Evolutionary conservation across 2,888 invertebrate genomes (phyloP).

Genomic region (Torymus tubicola): DNA sequence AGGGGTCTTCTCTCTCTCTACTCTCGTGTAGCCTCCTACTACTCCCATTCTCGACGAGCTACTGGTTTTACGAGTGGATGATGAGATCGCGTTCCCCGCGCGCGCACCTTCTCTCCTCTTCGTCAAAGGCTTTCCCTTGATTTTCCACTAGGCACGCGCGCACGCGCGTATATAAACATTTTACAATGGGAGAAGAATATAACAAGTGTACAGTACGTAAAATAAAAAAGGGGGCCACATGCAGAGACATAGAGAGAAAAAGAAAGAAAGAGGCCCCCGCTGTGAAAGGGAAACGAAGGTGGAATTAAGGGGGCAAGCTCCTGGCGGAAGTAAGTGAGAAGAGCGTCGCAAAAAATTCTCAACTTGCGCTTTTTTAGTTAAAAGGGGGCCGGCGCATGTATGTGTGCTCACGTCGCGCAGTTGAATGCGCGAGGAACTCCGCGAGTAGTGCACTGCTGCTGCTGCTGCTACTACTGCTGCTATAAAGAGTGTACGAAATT

Average conservation of each 20-base stretch:
- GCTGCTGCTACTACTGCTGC: no score
- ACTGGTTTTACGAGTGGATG: conserved; percentile 51
- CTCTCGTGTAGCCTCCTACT: no score
- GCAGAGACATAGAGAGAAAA: no score
- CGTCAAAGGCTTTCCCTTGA: conserved; percentile 18
- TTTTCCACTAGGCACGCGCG: conserved; percentile 18
- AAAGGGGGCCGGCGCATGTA: no score
- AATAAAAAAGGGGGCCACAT: no score
- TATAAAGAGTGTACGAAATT: no score
- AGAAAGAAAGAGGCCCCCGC: no score
- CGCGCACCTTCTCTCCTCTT: neutral
- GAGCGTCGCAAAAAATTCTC: neutral
- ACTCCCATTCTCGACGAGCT: conserved; percentile 32
- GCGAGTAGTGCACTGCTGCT: no score
- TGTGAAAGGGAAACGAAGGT: neutral
- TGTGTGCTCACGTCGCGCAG: no score
- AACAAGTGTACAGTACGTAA: no score
- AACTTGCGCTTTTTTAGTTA: no score
- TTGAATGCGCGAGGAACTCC: no score
- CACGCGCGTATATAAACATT: conserved; percentile 27
- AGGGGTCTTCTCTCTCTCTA: neutral
- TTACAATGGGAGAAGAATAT: conserved; percentile 14
- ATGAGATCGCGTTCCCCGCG: conserved; percentile 33
- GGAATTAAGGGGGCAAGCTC: neutral
- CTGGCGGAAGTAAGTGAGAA: neutral